These are phyloP conservation scores for Thera obeliscata DNA, from an alignment of 2,888 invertebrate genomes.

Conservation along the genomic window DNA sequence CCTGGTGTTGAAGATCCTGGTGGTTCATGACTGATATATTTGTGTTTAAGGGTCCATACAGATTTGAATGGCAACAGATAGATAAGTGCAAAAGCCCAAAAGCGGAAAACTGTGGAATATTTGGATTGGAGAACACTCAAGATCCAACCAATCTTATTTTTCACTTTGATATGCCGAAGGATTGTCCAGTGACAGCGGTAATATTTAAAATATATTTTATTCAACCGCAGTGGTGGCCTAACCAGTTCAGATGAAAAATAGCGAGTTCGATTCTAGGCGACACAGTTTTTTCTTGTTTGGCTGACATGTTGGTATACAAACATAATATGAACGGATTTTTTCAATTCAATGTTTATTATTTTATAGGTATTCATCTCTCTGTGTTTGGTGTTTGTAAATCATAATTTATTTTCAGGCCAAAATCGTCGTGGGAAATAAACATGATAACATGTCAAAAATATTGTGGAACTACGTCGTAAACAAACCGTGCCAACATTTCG, in stretches of 20 bases:
- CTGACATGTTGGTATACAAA: no score
- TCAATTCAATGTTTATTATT: background rate
- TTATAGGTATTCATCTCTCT: background rate
- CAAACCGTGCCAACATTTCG: constrained; percentile 75
- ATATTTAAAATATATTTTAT: constrained; percentile 17
- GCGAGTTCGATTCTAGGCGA: no score
- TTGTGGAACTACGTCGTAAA: constrained; percentile 67
- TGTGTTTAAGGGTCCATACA: constrained; percentile 65
- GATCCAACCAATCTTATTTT: constrained; percentile 68
- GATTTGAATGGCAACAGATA: constrained; percentile 54
- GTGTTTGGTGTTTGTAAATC: background rate
- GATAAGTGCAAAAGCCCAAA: constrained; percentile 72
- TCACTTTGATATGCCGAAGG: constrained; percentile 58
- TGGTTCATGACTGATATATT: background rate
- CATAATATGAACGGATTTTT: no score
- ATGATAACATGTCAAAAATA: constrained; percentile 59
- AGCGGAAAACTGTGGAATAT: constrained; percentile 59
- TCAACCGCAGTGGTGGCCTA: no score
- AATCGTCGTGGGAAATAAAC: constrained; percentile 56
- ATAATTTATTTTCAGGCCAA: constrained; percentile 59
- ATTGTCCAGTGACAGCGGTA: constrained; percentile 66
- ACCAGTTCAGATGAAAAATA: no score
- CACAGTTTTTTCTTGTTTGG: no score
- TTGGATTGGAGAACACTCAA: constrained; percentile 54
- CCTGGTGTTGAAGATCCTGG: background rate